Conservation (phyloP, 2,888 invertebrate genomes). For the Parapristionchus giblindavisi region DNA sequence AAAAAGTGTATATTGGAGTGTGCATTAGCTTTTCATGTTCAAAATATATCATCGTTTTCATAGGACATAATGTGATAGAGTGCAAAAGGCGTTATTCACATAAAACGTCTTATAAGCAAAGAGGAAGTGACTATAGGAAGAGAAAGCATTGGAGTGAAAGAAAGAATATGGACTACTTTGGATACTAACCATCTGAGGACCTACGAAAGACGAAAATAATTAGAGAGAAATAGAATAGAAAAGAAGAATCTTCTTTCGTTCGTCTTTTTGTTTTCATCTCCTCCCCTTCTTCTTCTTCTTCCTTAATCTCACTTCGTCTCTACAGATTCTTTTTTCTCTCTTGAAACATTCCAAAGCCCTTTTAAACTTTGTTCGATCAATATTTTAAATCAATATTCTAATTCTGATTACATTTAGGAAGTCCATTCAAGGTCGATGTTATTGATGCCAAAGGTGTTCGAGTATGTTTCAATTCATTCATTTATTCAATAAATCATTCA, state of each 20-base stretch:
- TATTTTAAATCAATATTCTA: neutral
- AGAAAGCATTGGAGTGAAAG: too few relatives aligned
- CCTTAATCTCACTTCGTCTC: neutral
- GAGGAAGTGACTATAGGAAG: too few relatives aligned
- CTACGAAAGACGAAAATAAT: neutral
- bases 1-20: too few relatives aligned
- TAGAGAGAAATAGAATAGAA: neutral
- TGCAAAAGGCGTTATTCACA: too few relatives aligned
- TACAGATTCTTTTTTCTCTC: slow-evolving; percentile 4
- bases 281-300: neutral
- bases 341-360: slow-evolving; percentile 2
- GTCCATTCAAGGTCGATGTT: slow-evolving; percentile 53
- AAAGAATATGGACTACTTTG: too few relatives aligned
- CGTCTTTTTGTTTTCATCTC: too few relatives aligned
- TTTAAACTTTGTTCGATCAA: neutral
- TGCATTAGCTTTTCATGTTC: too few relatives aligned
- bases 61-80: too few relatives aligned
- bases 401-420: slow-evolving; percentile 41
- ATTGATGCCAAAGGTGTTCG: slow-evolving; percentile 49
- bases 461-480: neutral
- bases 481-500: too few relatives aligned
- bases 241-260: neutral
- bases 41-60: too few relatives aligned
- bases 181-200: too few relatives aligned
- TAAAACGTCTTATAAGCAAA: too few relatives aligned